Evolutionary conservation across 2,888 invertebrate species (phyloP).

Genomic region (Drosophila antonietae): DNA sequence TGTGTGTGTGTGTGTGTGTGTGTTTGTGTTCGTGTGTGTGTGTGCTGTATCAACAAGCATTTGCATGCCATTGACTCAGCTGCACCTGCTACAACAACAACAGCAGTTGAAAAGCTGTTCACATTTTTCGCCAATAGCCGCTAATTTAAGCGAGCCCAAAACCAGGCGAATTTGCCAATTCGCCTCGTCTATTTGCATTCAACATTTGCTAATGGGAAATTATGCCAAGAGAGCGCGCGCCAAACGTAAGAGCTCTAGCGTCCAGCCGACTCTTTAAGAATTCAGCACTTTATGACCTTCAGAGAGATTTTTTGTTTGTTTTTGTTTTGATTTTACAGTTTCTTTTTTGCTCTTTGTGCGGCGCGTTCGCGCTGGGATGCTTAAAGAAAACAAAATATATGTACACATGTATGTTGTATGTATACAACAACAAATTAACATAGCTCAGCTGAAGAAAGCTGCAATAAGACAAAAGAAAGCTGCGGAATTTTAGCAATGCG

Average conservation of each 20-base stretch:
- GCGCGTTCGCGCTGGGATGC: neutral
- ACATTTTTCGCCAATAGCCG: conserved; percentile 16
- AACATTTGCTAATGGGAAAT: conserved; percentile 57
- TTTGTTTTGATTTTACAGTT: conserved; percentile 8
- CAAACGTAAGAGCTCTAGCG: conserved; percentile 1
- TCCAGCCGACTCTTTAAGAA: conserved; percentile 34
- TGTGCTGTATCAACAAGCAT: conserved; percentile 32
- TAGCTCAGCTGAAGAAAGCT: conserved; percentile 54
- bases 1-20: conserved; percentile 12
- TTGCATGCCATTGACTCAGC: conserved; percentile 21
- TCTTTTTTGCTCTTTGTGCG: neutral
- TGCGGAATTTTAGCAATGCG: conserved; percentile 76
- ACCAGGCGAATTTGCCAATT: conserved; percentile 35
- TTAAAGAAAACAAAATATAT: neutral
- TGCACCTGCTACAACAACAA: conserved; percentile 41
- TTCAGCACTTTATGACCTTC: conserved; percentile 36
- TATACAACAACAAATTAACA: conserved; percentile 32
- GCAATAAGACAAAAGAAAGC: conserved; percentile 71
- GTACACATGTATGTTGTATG: no score
- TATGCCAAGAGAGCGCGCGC: neutral
- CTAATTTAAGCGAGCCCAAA: conserved; percentile 29
- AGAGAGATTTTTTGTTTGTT: conserved; percentile 13
- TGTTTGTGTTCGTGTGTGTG: conserved; percentile 10
- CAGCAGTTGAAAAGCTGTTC: neutral
- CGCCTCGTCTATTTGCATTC: conserved; percentile 40